phyloP scores from a whole-genome alignment of 1,140 invertebrate species.

The Liolophura sinensis region DNA sequence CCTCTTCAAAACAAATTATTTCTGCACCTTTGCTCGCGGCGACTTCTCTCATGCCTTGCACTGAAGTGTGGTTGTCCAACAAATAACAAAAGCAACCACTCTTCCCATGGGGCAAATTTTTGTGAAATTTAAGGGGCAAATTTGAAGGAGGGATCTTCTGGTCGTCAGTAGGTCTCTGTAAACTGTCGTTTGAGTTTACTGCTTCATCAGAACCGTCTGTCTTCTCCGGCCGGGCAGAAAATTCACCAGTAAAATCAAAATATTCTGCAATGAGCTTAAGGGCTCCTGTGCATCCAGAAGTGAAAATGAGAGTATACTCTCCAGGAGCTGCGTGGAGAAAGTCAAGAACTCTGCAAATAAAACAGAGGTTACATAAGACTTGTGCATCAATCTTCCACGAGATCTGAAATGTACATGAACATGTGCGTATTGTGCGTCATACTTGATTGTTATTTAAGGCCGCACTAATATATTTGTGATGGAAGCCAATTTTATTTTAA shows the following conservation, averaged over 20 bases:
- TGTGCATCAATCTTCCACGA: conserved; percentile 5
- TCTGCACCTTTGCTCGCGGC: conserved; percentile 27
- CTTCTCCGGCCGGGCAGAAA: conserved; percentile 5
- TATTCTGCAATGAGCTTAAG: conserved; percentile 82
- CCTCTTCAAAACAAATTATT: conserved; percentile 38
- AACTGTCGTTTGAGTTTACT: background rate
- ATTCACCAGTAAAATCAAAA: conserved; percentile 66
- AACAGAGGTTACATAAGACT: conserved; percentile 19
- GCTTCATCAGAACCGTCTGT: background rate
- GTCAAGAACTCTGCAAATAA: conserved; percentile 71
- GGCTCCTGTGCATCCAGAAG: conserved; percentile 82
- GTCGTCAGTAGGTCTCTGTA: background rate
- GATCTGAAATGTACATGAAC: conserved; percentile 5
- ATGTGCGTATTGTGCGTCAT: too few species aligned
- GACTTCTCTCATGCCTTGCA: conserved; percentile 83
- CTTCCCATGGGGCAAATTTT: background rate
- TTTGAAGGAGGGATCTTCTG: too few species aligned
- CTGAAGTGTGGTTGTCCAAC: conserved; percentile 93
- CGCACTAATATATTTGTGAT: too few species aligned
- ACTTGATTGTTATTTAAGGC: too few species aligned
- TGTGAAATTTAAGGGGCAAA: background rate
- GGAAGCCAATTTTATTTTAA: too few species aligned
- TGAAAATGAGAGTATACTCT: conserved; percentile 89
- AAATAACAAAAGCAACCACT: conserved; percentile 71
- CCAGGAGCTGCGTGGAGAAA: conserved; percentile 81